Percentiles rank a stretch among this genome's conserved stretches.
Evolutionary conservation across 2,888 invertebrate species (phyloP).

Genomic region (Meteorus cinctellus): DNA sequence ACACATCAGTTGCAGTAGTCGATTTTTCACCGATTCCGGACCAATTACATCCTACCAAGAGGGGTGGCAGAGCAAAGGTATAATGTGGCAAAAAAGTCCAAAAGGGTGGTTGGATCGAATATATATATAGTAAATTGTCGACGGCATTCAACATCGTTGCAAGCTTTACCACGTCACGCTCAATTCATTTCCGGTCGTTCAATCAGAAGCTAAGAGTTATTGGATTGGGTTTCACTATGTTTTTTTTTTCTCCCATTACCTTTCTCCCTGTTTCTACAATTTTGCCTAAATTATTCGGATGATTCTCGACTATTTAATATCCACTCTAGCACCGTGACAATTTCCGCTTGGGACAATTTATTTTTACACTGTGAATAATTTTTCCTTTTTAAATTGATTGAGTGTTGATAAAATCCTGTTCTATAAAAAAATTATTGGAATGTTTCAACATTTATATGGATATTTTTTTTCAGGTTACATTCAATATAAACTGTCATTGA

Average conservation of each 20-base stretch:
- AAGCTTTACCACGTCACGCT: background rate
- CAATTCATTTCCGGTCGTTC: constrained; percentile 25
- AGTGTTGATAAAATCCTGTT: background rate
- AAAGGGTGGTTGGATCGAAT: constrained; percentile 31
- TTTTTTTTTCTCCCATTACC: background rate
- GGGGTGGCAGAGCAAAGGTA: background rate
- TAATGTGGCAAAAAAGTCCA: constrained; percentile 30
- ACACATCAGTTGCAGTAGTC: constrained; percentile 36
- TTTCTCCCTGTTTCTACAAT: background rate
- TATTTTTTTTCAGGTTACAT: too few relatives aligned
- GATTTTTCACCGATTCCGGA: constrained; percentile 64
- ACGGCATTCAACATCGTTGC: background rate
- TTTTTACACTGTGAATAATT: background rate
- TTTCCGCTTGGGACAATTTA: background rate
- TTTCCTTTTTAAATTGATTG: background rate
- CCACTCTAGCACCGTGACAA: background rate
- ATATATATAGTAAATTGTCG: background rate
- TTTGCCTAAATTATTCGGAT: background rate
- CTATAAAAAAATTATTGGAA: too few relatives aligned
- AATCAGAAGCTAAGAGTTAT: constrained; percentile 4
- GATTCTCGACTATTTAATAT: background rate
- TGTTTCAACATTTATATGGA: too few relatives aligned
- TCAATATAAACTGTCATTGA: too few relatives aligned
- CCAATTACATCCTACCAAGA: constrained; percentile 60
- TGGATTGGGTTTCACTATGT: background rate